phyloP scores from a whole-genome alignment of 2,888 invertebrate species.

The Catocala nupta region DNA sequence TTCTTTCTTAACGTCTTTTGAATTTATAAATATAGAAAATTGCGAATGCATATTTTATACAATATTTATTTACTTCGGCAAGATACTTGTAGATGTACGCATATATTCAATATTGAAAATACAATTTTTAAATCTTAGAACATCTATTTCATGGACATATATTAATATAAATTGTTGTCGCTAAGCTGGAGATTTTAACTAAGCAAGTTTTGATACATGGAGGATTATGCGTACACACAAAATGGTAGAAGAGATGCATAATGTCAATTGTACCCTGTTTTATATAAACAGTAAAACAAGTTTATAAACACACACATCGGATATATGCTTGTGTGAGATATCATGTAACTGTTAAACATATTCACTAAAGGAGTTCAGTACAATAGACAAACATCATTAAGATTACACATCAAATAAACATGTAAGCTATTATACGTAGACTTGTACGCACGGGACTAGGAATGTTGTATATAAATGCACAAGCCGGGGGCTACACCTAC shows the following conservation, averaged over 20 bases:
- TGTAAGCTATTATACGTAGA: slow-evolving; percentile 26
- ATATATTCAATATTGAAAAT: slow-evolving; percentile 26
- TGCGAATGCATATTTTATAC: slow-evolving; percentile 54
- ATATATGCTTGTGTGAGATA: neutral
- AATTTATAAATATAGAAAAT: slow-evolving; percentile 75
- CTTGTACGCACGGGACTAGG: slow-evolving; percentile 59
- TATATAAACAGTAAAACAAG: slow-evolving; percentile 25
- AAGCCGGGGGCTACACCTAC: slow-evolving; percentile 38
- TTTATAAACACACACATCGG: slow-evolving; percentile 10
- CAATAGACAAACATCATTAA: slow-evolving; percentile 10
- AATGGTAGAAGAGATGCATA: neutral
- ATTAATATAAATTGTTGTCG: slow-evolving; percentile 27
- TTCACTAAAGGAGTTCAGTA: neutral
- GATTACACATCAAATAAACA: slow-evolving; percentile 20
- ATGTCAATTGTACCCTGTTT: slow-evolving; percentile 22
- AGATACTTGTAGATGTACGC: slow-evolving; percentile 30
- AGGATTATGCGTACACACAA: slow-evolving; percentile 11
- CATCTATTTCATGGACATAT: slow-evolving; percentile 36
- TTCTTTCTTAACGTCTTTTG: slow-evolving; percentile 40
- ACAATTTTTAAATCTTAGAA: slow-evolving; percentile 30
- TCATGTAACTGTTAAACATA: slow-evolving; percentile 5
- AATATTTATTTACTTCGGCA: slow-evolving; percentile 43
- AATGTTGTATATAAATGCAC: slow-evolving; percentile 70
- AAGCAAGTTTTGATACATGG: slow-evolving; percentile 10
- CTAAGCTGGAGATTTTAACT: slow-evolving; percentile 22